Evolutionary conservation across 2,888 invertebrate genomes (phyloP).

Genomic region (Amphipoea oculea): DNA sequence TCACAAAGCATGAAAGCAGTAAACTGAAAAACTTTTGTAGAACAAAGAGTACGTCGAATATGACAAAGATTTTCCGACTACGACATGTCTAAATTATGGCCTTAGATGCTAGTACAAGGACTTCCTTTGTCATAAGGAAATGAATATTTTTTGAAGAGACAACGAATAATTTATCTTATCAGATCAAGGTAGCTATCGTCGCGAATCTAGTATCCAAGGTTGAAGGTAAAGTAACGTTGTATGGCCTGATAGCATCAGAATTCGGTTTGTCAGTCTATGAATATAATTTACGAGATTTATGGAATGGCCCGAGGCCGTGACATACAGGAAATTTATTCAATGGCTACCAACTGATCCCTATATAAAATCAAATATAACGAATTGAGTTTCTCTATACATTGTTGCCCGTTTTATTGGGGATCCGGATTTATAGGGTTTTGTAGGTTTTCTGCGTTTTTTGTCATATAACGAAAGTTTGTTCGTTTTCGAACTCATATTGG

Average conservation of each 20-base stretch:
- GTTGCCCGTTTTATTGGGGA: slow-evolving; percentile 60
- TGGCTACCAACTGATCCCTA: slow-evolving; percentile 60
- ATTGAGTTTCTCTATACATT: slow-evolving; percentile 59
- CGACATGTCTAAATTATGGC: slow-evolving; percentile 41
- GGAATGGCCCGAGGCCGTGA: slow-evolving; percentile 42
- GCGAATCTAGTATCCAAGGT: slow-evolving; percentile 61
- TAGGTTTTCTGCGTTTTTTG: slow-evolving; percentile 23
- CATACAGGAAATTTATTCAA: slow-evolving; percentile 68
- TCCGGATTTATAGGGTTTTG: slow-evolving; percentile 53
- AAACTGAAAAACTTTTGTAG: not conserved
- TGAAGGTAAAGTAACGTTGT: slow-evolving; percentile 46
- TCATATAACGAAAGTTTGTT: slow-evolving; percentile 12
- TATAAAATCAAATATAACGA: slow-evolving; percentile 65
- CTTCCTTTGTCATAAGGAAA: slow-evolving; percentile 42
- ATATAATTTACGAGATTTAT: slow-evolving; percentile 67
- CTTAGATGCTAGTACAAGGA: slow-evolving; percentile 22
- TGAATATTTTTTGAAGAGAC: slow-evolving; percentile 45
- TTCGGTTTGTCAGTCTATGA: slow-evolving; percentile 62
- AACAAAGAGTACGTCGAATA: slow-evolving; percentile 20
- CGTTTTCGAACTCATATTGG: not conserved
- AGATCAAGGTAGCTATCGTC: slow-evolving; percentile 53
- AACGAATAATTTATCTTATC: slow-evolving; percentile 55
- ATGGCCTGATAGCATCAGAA: slow-evolving; percentile 55
- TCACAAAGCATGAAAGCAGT: slow-evolving; percentile 12
- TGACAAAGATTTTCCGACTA: slow-evolving; percentile 9